Evolutionary conservation across 2,888 invertebrate genomes (phyloP).

Genomic region (Thysanoteuthis rhombus): DNA sequence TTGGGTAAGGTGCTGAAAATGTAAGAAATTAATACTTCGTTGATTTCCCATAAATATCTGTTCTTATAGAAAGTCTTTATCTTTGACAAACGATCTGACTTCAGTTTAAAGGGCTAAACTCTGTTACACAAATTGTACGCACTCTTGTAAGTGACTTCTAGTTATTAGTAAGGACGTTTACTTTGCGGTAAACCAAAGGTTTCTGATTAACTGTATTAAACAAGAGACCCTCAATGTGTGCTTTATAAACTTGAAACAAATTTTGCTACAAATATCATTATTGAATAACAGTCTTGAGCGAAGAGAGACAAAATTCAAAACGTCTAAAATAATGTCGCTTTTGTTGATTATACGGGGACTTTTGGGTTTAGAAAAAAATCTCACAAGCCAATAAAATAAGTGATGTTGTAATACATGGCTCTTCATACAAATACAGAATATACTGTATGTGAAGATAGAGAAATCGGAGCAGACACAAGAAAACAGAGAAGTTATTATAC

Average conservation of each 20-base stretch:
- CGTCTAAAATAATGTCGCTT: background rate
- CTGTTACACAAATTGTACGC: background rate
- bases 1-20: background rate
- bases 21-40: background rate
- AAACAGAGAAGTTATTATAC: background rate
- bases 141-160: background rate
- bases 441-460: too few species aligned
- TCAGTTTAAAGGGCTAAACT: background rate
- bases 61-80: background rate
- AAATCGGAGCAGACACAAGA: background rate
- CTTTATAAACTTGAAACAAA: background rate
- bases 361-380: background rate
- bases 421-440: background rate
- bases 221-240: background rate
- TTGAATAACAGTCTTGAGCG: background rate
- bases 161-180: background rate
- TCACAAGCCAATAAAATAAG: background rate
- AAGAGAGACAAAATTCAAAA: background rate
- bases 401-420: background rate
- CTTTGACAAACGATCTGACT: background rate
- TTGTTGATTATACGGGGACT: background rate
- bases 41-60: background rate
- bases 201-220: background rate
- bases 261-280: background rate
- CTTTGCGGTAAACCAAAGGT: background rate